A percentile compares a stretch with the other conserved stretches of the same genome.
These are phyloP conservation scores for Tapirus terrestris DNA, from an alignment of 2,113 vertebrate species.

Conservation along the genomic window DNA sequence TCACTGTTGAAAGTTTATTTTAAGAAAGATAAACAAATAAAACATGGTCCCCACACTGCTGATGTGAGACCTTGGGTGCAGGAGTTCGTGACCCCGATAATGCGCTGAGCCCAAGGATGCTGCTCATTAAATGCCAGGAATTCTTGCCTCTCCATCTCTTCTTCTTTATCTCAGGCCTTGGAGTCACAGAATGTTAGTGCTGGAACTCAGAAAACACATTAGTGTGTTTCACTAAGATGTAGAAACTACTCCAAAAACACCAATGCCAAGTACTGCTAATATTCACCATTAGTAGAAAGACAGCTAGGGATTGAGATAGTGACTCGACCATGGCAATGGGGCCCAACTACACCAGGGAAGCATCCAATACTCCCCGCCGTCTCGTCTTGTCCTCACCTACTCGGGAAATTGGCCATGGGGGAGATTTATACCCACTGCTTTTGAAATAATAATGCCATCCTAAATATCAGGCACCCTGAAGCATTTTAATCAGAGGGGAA, in stretches of 20 bases:
- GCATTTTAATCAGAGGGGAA: constrained; percentile 36
- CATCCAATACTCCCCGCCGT: background rate
- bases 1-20: background rate
- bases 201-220: background rate
- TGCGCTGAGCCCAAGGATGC: background rate
- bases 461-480: background rate
- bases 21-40: background rate
- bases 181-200: background rate
- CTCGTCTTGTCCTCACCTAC: background rate
- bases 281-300: background rate
- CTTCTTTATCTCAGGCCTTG: background rate
- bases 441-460: constrained; percentile 20
- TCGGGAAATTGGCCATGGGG: background rate
- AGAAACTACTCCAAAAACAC: background rate
- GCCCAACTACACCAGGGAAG: background rate
- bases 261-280: background rate
- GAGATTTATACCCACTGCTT: background rate
- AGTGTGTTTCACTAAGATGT: background rate
- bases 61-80: background rate
- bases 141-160: background rate
- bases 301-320: background rate
- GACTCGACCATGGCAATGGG: background rate
- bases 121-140: background rate
- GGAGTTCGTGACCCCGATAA: background rate
- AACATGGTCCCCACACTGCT: background rate